Percentiles rank a stretch among this genome's conserved stretches.
Evolutionary conservation across 2,888 invertebrate genomes (phyloP).

Genomic region (Nomada goodeniana): DNA sequence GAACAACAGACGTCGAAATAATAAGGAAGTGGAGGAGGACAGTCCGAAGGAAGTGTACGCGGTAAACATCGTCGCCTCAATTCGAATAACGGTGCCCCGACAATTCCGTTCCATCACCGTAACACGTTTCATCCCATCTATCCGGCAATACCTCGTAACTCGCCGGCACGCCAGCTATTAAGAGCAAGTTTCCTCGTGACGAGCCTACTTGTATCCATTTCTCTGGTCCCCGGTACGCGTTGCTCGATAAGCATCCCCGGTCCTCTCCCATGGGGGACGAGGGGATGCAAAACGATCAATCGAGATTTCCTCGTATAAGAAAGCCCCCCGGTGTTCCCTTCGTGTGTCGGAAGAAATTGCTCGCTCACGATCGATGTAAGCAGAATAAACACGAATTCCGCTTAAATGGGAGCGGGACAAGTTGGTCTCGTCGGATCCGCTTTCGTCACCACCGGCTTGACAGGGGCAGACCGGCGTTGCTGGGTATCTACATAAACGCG

Average conservation of each 20-base stretch:
- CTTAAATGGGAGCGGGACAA: not conserved
- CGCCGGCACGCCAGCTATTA: constrained; percentile 28
- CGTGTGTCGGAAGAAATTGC: constrained; percentile 12
- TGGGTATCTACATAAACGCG: constrained; percentile 45
- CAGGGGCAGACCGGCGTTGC: not conserved
- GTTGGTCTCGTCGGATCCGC: not conserved
- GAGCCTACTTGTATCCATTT: constrained; percentile 42
- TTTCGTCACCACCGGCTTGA: not conserved
- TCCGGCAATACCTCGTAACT: constrained; percentile 36
- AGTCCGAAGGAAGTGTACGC: constrained; percentile 5
- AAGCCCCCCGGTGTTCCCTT: not conserved
- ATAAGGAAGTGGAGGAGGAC: constrained; percentile 17
- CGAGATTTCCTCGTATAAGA: constrained; percentile 33
- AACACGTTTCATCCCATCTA: constrained; percentile 36
- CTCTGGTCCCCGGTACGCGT: not conserved
- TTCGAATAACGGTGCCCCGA: constrained; percentile 46
- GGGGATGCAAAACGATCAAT: constrained; percentile 47
- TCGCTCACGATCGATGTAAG: not conserved
- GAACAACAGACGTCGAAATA: constrained; percentile 6
- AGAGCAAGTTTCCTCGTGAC: constrained; percentile 24
- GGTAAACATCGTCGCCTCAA: constrained; percentile 32
- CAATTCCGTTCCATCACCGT: constrained; percentile 44
- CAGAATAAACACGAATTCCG: constrained; percentile 22
- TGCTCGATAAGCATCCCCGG: constrained; percentile 7
- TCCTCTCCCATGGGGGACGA: not conserved